These are phyloP conservation scores for Egretta garzetta DNA, from an alignment of 2,113 vertebrate genomes.

Conservation along the genomic window DNA sequence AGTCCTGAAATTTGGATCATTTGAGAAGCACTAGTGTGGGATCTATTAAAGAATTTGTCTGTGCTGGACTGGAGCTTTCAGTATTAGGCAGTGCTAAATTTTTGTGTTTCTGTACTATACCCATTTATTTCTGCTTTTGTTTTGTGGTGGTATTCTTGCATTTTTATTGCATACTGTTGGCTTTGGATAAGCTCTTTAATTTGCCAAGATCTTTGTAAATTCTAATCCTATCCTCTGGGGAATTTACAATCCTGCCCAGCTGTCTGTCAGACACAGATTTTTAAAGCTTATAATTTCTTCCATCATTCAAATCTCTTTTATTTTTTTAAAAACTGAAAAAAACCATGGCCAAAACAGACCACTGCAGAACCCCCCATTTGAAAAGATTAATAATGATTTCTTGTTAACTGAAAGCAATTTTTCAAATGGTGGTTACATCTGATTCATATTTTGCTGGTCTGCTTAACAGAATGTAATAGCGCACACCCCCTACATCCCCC, in stretches of 20 bases:
- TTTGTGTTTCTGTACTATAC: neutral
- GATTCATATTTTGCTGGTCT: neutral
- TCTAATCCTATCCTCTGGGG: neutral
- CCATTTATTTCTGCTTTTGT: neutral
- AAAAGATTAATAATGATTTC: neutral
- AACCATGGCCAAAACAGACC: neutral
- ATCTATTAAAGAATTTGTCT: neutral
- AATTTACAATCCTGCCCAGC: neutral
- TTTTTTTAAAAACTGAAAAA: neutral
- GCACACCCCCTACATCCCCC: accelerated
- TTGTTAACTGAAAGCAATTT: neutral
- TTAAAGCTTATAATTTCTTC: neutral
- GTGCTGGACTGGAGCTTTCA: neutral
- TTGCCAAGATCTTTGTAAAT: neutral
- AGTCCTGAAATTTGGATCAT: neutral
- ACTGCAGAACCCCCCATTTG: neutral
- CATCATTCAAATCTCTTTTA: neutral
- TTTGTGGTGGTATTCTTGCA: neutral
- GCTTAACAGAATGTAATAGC: neutral
- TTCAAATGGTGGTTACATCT: neutral
- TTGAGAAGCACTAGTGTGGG: neutral
- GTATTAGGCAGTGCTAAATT: neutral
- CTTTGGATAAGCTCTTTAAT: neutral
- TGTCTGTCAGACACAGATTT: neutral
- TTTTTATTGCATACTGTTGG: neutral